Evolutionary conservation across 2,797 vertebrate species (phyloP).

Genomic region (Microctenopoma lineatum): DNA sequence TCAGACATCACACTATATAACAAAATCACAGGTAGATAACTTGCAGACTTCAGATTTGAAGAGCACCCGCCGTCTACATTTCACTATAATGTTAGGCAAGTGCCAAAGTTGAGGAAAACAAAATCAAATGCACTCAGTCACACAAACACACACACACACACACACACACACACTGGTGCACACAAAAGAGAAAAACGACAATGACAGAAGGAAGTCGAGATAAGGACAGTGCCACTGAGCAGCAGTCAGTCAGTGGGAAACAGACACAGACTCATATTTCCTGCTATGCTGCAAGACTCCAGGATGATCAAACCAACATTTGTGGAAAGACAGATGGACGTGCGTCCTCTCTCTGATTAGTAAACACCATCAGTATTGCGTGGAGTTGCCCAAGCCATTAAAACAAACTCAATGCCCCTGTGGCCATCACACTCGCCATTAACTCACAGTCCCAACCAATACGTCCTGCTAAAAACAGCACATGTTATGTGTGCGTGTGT

Average conservation of each 20-base stretch:
- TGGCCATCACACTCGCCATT: slow-evolving; percentile 64
- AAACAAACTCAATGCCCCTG: slow-evolving; percentile 46
- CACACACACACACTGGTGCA: background rate
- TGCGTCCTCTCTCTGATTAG: slow-evolving; percentile 46
- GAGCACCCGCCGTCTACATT: background rate
- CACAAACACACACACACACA: background rate
- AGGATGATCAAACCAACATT: slow-evolving; percentile 52
- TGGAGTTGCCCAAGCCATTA: slow-evolving; percentile 56
- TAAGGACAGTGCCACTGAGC: slow-evolving; percentile 10
- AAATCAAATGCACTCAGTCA: background rate
- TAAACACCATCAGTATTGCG: slow-evolving; percentile 45
- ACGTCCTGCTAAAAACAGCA: slow-evolving; percentile 48
- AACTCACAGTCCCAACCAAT: slow-evolving; percentile 40
- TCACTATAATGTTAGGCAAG: background rate
- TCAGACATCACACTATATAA: slow-evolving; percentile 55
- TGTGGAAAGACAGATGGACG: slow-evolving; percentile 59
- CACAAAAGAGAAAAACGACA: background rate
- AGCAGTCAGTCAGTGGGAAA: slow-evolving; percentile 13
- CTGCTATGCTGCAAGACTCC: slow-evolving; percentile 29
- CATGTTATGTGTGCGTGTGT: slow-evolving; percentile 44
- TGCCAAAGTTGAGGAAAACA: background rate
- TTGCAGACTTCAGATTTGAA: background rate
- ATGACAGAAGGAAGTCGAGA: slow-evolving; percentile 23
- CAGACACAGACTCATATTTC: slow-evolving; percentile 30
- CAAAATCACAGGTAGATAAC: background rate